Conservation (phyloP, 37 sponge, comb jelly and placozoan genomes). For the Corticium candelabrum region DNA sequence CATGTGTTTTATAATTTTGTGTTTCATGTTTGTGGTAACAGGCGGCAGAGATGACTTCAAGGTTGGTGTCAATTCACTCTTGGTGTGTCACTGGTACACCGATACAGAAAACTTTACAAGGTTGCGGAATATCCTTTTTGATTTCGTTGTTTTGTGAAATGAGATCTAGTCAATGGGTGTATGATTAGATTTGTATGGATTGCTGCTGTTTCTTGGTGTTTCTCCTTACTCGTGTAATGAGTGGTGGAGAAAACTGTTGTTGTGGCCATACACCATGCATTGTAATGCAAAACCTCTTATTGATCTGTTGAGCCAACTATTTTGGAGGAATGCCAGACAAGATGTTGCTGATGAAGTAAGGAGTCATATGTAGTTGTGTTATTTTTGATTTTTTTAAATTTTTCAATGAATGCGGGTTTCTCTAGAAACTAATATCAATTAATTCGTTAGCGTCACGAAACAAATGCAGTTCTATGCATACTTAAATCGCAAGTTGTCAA, state of each 20-base stretch:
- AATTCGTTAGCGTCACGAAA: no score
- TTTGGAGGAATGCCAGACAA: conserved; percentile 66
- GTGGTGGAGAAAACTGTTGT: conserved; percentile 44
- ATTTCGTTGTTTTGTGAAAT: no score
- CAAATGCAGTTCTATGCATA: no score
- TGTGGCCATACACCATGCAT: conserved; percentile 23
- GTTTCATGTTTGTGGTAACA: neutral
- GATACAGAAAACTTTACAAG: conserved; percentile 41
- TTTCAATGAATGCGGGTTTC: no score
- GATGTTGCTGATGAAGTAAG: conserved; percentile 67
- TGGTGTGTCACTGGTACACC: conserved; percentile 93
- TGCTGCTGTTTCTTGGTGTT: conserved; percentile 50
- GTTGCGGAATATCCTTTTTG: no score
- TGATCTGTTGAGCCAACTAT: conserved; percentile 28
- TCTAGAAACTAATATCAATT: no score
- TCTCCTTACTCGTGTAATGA: conserved; percentile 23
- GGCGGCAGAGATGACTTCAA: conserved; percentile 65
- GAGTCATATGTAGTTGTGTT: neutral
- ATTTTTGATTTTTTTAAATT: neutral
- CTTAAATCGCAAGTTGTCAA: no score
- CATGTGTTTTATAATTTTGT: neutral
- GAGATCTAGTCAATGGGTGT: neutral
- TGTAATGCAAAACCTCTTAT: conserved; percentile 31
- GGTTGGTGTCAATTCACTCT: conserved; percentile 33
- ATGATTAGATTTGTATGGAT: conserved; percentile 65